Evolutionary conservation across 2,113 vertebrate genomes (phyloP).

Genomic region (Chelonoidis abingdonii): DNA sequence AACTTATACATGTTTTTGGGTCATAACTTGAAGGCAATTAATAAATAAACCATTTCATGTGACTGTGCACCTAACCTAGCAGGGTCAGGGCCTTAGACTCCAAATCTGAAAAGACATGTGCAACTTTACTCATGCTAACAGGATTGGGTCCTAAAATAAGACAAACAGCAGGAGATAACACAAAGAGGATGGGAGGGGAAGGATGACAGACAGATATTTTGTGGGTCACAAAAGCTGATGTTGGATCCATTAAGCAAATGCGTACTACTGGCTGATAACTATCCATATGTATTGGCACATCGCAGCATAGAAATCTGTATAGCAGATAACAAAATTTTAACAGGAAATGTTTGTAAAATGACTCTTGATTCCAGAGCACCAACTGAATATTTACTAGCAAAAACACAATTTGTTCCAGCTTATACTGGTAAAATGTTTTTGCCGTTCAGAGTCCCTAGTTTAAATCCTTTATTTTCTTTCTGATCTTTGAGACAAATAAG

Average conservation of each 20-base stretch:
- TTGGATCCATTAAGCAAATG: not conserved
- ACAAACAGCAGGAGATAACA: not conserved
- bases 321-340: slow-evolving; percentile 32
- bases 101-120: not conserved
- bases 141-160: not conserved
- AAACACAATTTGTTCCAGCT: not conserved
- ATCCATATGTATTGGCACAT: not conserved
- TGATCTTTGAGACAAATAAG: not conserved
- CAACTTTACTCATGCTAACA: not conserved
- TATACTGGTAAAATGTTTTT: not conserved
- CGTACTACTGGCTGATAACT: not conserved
- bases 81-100: not conserved
- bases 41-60: not conserved
- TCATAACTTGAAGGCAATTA: not conserved
- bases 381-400: slow-evolving; percentile 15
- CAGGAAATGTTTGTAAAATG: slow-evolving; percentile 51
- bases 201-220: not conserved
- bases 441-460: not conserved
- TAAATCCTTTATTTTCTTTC: not conserved
- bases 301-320: not conserved
- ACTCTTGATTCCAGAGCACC: not conserved
- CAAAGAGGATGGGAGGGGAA: not conserved
- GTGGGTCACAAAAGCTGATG: not conserved
- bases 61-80: not conserved
- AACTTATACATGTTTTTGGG: not conserved